Conservation (phyloP, 2,113 vertebrate species). For the Pavo muticus region DNA sequence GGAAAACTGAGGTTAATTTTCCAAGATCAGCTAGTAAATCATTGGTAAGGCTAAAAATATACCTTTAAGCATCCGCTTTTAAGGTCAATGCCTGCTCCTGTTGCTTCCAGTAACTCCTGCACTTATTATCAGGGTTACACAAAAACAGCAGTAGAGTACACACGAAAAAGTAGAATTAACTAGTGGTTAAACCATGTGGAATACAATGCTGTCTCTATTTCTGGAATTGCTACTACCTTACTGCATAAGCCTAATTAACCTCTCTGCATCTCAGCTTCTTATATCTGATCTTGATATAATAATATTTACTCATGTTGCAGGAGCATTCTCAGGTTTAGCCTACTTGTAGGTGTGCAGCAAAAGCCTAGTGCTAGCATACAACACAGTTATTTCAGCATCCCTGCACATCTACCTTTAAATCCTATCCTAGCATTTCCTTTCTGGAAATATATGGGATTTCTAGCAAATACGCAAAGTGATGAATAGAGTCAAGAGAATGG, state of each 20-base stretch:
- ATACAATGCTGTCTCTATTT: not conserved
- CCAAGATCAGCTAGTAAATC: not conserved
- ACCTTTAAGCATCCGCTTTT: not conserved
- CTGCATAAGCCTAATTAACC: not conserved
- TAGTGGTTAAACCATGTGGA: not conserved
- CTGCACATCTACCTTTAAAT: not conserved
- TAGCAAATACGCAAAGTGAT: not conserved
- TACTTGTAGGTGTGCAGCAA: not conserved
- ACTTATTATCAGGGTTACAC: not conserved
- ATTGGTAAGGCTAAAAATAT: not conserved
- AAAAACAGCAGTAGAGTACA: not conserved
- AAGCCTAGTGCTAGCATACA: rapidly evolving
- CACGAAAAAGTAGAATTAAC: not conserved
- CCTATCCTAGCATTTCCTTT: not conserved
- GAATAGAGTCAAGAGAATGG: not conserved
- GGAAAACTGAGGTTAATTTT: not conserved
- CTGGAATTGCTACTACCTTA: not conserved
- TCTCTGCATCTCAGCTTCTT: not conserved
- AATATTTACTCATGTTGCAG: not conserved
- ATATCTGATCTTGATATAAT: not conserved
- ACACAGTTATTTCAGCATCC: not conserved
- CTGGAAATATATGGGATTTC: not conserved
- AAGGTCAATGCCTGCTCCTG: not conserved
- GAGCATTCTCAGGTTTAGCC: not conserved
- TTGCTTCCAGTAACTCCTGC: not conserved